These are phyloP conservation scores for Drosophila pruinosa DNA, from an alignment of 1,140 invertebrate genomes.

Conservation along the genomic window DNA sequence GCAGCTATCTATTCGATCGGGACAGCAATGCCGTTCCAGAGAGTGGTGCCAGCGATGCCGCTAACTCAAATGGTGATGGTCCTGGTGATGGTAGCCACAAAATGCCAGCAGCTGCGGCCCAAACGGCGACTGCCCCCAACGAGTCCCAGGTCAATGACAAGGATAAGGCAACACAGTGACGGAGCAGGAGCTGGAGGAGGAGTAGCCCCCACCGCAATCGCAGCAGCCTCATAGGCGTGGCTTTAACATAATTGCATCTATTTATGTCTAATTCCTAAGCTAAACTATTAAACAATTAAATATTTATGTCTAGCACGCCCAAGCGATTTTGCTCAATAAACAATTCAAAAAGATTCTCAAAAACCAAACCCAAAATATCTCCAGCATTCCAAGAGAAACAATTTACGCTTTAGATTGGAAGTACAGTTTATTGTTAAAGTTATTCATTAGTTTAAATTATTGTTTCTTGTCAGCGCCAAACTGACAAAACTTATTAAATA, in stretches of 20 bases:
- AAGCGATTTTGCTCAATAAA: slow-evolving; percentile 53
- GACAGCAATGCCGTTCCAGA: slow-evolving; percentile 63
- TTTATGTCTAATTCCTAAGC: slow-evolving; percentile 72
- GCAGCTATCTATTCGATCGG: slow-evolving; percentile 80
- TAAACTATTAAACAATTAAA: slow-evolving; percentile 42
- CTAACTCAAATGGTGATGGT: slow-evolving; percentile 49
- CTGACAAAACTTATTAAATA: slow-evolving; percentile 17
- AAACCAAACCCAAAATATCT: neutral
- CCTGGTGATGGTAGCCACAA: slow-evolving; percentile 42
- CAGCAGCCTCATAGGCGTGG: slow-evolving; percentile 47
- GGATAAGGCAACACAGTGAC: slow-evolving; percentile 34
- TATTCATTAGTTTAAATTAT: slow-evolving; percentile 17
- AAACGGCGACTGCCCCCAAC: slow-evolving; percentile 45
- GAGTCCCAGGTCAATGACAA: slow-evolving; percentile 21
- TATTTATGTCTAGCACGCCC: slow-evolving; percentile 56
- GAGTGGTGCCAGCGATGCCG: slow-evolving; percentile 43
- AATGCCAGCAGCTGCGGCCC: slow-evolving; percentile 65
- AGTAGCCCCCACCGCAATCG: slow-evolving; percentile 2
- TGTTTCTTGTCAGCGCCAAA: slow-evolving; percentile 18
- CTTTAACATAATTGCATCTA: slow-evolving; percentile 57
- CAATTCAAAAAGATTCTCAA: slow-evolving; percentile 58
- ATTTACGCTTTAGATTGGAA: slow-evolving; percentile 8
- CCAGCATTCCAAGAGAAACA: neutral
- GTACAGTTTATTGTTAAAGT: slow-evolving; percentile 47
- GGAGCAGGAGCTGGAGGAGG: neutral